Base-by-base conservation (phyloP, 37 sponge, comb jelly and placozoan species). In the Spongilla lacustris region DNA sequence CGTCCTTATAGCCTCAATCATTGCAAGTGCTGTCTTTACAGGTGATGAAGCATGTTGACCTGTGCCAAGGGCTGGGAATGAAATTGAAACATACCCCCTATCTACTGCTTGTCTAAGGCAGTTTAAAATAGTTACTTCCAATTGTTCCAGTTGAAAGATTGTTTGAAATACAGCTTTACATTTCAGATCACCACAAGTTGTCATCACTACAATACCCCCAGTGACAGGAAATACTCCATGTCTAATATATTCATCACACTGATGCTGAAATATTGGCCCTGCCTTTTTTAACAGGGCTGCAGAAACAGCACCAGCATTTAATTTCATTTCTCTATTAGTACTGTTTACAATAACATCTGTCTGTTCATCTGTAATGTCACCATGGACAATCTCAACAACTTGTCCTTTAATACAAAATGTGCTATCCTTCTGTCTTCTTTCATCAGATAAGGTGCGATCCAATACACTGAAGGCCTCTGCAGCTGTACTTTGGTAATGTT, bases 61-160 rank as follows among this genome's bases (percentile, higher is more conserved):
- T 29, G 89, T 92, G 0, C 89, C 89, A 77, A 92, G 85, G 34
- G 85, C 92, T 67, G 92, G 89, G 13, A 88, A 76, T 21, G 92
- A 74, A 36, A 92, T 85, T 5, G 92, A 92, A 11, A 69, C 38
- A 28, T 50, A 73, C 4, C 38, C 69, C 12, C 26, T 14, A 2
- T 67, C 23, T 28, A 73, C 83, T 25, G 89, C 86, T 74, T 73
- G 38, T 11, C 88, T n/a, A 12, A 93, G 31, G 29, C 84, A 84
- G 22, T 78, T 73, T 4, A 22, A 2, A 34, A 50, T 36, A 67
- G 89, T 37, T 0, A n/a, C 68, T 58, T 58, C 58, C 58, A 58
- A 17, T 10, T 17, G 21, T 19, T 17, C 58, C 19, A 1, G 21
- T 58, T 58, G 12, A 58, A 58, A 58, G 58, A 13, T 58, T 31